Evolutionary conservation across 2,888 invertebrate genomes (phyloP).

Genomic region (Rhogogaster chlorosoma): DNA sequence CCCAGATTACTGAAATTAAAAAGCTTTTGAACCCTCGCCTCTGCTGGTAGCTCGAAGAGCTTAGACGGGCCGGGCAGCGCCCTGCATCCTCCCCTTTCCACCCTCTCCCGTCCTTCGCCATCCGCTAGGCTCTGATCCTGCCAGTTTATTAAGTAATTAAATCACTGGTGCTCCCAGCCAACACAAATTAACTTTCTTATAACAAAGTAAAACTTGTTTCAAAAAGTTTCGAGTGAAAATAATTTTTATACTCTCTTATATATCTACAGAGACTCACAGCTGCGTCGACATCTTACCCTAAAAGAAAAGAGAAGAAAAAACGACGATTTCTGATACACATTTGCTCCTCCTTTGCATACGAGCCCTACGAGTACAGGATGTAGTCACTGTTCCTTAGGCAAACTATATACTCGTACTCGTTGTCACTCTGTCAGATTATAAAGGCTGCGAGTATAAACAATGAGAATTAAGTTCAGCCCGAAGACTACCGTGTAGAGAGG

Average conservation of each 20-base stretch:
- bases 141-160: slow-evolving; percentile 68
- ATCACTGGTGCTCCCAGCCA: slow-evolving; percentile 57
- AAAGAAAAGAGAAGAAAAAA: neutral
- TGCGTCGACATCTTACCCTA: too few relatives aligned
- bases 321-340: too few relatives aligned
- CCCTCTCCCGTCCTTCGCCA: slow-evolving; percentile 12
- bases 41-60: slow-evolving; percentile 6
- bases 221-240: slow-evolving; percentile 54
- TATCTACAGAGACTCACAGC: too few relatives aligned
- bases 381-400: neutral
- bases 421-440: neutral
- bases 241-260: neutral
- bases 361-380: neutral
- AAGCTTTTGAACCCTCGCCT: slow-evolving; percentile 53
- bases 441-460: neutral
- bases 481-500: neutral
- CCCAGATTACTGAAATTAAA: slow-evolving; percentile 55
- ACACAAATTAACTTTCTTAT: slow-evolving; percentile 63
- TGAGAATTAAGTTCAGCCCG: neutral
- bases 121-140: slow-evolving; percentile 51
- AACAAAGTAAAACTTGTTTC: slow-evolving; percentile 59
- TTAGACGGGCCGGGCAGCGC: slow-evolving; percentile 7
- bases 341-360: neutral
- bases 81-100: slow-evolving; percentile 11
- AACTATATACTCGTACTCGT: neutral